Percentiles rank a stretch among this genome's conserved stretches.
These are phyloP conservation scores for Calidris pygmaea DNA, from an alignment of 2,113 vertebrate species.

Conservation along the genomic window DNA sequence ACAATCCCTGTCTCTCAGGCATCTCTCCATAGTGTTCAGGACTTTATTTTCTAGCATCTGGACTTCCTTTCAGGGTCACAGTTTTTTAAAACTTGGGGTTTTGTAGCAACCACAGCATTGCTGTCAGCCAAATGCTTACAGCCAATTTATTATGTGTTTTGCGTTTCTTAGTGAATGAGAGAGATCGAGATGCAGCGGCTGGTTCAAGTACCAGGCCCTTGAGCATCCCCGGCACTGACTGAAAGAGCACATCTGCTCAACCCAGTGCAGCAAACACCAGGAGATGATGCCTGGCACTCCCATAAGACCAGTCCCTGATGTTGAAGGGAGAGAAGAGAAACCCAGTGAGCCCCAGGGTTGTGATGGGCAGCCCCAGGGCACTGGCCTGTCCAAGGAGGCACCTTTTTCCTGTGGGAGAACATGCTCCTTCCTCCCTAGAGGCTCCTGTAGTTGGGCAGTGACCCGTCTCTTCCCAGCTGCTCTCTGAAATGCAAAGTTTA, in stretches of 20 bases:
- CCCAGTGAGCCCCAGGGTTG: background rate
- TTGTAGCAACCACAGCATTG: background rate
- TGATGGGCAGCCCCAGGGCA: background rate
- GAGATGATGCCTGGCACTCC: background rate
- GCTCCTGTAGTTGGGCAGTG: background rate
- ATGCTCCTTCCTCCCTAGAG: background rate
- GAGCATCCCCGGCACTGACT: background rate
- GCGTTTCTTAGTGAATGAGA: background rate
- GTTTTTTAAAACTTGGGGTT: background rate
- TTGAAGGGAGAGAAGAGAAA: background rate
- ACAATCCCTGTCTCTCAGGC: background rate
- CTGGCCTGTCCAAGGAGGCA: background rate
- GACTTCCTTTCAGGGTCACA: background rate
- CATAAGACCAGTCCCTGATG: background rate
- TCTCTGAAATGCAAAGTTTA: background rate
- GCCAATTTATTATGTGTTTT: background rate
- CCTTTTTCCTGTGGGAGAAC: background rate
- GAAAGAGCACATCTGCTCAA: background rate
- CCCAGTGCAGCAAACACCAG: background rate
- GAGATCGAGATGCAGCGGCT: background rate
- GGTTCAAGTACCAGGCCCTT: background rate
- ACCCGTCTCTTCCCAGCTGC: background rate
- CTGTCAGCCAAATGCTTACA: background rate
- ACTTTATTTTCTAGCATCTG: background rate
- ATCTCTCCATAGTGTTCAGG: background rate